These are phyloP conservation scores for Pseudochirops cupreus DNA, from an alignment of 2,797 vertebrate genomes.

Conservation along the genomic window DNA sequence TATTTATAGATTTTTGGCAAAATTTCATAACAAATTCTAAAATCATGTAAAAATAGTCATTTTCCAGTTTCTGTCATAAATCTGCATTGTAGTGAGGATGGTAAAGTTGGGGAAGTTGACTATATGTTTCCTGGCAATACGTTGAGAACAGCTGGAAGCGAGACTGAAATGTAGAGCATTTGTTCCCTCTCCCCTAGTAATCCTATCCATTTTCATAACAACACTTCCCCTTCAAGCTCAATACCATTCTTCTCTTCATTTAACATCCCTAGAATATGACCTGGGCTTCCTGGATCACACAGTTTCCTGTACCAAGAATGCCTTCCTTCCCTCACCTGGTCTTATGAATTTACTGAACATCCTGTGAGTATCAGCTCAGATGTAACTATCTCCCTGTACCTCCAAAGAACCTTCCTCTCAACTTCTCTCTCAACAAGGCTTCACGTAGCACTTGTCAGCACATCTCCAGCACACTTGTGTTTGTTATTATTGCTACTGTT, in stretches of 20 bases:
- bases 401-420: background rate
- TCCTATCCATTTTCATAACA: conserved; percentile 30
- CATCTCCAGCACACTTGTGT: background rate
- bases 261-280: background rate
- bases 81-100: conserved; percentile 66
- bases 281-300: background rate
- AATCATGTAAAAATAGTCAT: conserved; percentile 76
- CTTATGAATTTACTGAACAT: background rate
- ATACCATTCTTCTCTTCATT: background rate
- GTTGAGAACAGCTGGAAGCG: conserved; percentile 45
- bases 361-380: background rate
- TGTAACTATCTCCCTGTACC: background rate
- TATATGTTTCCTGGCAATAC: conserved; percentile 73
- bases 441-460: background rate
- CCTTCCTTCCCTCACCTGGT: background rate
- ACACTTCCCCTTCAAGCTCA: background rate
- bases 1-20: conserved; percentile 81
- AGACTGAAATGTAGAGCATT: background rate
- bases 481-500: background rate
- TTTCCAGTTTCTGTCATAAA: conserved; percentile 73
- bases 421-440: background rate
- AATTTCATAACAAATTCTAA: conserved; percentile 79
- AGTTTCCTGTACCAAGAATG: background rate
- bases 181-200: conserved; percentile 36
- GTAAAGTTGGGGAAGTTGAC: conserved; percentile 66